A percentile compares a stretch with the other conserved stretches of the same genome.
Evolutionary conservation across 2,797 vertebrate species (phyloP).

Genomic region (Chrysocyon brachyurus): DNA sequence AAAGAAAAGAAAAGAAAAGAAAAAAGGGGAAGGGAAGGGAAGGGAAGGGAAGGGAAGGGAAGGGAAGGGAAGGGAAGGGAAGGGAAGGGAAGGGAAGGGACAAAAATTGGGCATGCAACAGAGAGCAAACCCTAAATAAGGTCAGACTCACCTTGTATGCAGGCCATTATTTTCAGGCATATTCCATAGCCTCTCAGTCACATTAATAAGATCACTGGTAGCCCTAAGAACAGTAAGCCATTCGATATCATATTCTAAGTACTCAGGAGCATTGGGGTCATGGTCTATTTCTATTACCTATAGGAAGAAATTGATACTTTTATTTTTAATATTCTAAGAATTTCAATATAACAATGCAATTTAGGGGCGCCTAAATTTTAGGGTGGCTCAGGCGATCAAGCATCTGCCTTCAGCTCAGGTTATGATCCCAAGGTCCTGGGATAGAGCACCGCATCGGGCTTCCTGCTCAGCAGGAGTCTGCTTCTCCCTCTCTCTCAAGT

Average conservation of each 20-base stretch:
- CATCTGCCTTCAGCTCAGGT: too few relatives aligned
- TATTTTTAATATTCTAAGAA: conserved; percentile 39
- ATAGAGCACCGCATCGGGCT: too few relatives aligned
- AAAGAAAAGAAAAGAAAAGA: background rate
- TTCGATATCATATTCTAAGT: conserved; percentile 96
- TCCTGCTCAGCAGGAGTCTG: too few relatives aligned
- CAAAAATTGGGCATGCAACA: background rate
- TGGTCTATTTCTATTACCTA: conserved; percentile 96
- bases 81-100: background rate
- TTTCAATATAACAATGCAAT: conserved; percentile 37
- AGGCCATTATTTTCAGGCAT: conserved; percentile 96
- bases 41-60: too few relatives aligned
- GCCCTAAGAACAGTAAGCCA: conserved; percentile 97
- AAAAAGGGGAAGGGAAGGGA: too few relatives aligned
- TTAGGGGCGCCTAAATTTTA: too few relatives aligned
- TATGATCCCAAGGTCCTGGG: too few relatives aligned
- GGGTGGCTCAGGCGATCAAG: too few relatives aligned
- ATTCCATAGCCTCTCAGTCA: conserved; percentile 92
- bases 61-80: background rate
- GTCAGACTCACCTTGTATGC: conserved; percentile 90
- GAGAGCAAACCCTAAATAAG: background rate
- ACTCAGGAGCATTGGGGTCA: conserved; percentile 91
- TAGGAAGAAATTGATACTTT: conserved; percentile 7
- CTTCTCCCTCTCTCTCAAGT: too few relatives aligned
- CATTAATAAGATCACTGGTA: conserved; percentile 93